Percentiles rank a stretch among this genome's conserved stretches.
These are phyloP conservation scores for Corynorhinus townsendii DNA, from an alignment of 2,113 vertebrate genomes.

Conservation along the genomic window DNA sequence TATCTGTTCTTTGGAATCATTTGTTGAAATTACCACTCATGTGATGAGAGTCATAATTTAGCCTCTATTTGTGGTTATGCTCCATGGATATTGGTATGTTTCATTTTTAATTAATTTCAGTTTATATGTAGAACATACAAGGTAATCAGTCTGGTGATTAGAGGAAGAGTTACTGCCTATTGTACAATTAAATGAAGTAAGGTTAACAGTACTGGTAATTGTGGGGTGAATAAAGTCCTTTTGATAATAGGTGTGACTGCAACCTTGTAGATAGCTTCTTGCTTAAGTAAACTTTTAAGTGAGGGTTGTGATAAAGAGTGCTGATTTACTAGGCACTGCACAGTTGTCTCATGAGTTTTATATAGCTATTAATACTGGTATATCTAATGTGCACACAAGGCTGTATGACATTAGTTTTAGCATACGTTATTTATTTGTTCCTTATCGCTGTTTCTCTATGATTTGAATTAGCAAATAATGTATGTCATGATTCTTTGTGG, in stretches of 20 bases:
- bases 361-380: neutral
- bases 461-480: neutral
- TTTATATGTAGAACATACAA: conserved; percentile 19
- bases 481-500: neutral
- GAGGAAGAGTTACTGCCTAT: neutral
- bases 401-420: neutral
- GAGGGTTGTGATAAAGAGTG: neutral
- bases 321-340: neutral
- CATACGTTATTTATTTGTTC: neutral
- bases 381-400: neutral
- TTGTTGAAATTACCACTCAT: conserved; percentile 22
- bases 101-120: neutral
- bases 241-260: neutral
- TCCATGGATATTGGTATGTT: neutral
- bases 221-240: neutral
- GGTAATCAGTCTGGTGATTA: neutral
- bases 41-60: conserved; percentile 9
- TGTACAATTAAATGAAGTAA: neutral
- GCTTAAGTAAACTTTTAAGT: neutral
- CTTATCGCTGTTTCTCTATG: neutral
- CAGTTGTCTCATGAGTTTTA: neutral
- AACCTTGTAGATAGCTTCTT: neutral
- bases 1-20: neutral
- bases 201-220: neutral
- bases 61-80: neutral